Conservation (phyloP, 2,113 vertebrate species). For the human region DNA sequence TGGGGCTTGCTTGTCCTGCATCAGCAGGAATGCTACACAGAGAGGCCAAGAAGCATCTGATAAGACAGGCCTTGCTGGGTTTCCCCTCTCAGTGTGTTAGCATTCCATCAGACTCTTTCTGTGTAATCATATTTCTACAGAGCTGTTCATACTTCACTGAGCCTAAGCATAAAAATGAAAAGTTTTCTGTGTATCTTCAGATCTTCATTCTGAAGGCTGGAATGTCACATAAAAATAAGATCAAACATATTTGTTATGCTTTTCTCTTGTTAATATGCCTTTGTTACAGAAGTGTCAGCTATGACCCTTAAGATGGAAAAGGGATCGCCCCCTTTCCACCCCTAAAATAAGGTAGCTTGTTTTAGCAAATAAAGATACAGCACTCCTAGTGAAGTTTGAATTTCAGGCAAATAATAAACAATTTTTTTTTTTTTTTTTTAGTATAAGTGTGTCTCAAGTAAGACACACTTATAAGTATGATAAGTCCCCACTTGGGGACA, state of each 20-base stretch:
- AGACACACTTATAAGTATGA: background rate
- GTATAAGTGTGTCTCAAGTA: background rate
- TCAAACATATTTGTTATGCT: background rate
- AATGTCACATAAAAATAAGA: background rate
- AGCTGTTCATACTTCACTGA: background rate
- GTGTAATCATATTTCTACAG: background rate
- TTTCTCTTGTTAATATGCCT: background rate
- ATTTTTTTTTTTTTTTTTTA: background rate
- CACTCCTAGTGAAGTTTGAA: background rate
- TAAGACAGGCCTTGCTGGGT: background rate
- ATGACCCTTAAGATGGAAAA: background rate
- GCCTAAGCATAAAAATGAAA: background rate
- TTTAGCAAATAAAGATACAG: background rate
- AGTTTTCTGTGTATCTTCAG: background rate
- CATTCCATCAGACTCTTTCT: background rate
- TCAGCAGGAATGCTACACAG: background rate
- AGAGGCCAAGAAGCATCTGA: background rate
- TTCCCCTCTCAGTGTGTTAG: background rate
- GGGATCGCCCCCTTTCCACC: background rate
- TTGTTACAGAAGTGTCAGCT: background rate
- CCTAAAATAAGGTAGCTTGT: background rate
- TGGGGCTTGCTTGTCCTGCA: no score
- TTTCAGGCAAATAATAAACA: background rate
- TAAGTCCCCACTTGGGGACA: background rate
- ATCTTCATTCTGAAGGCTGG: background rate